Base-by-base conservation (phyloP, 2,888 invertebrate genomes). In the Subacronicta megacephala region DNA sequence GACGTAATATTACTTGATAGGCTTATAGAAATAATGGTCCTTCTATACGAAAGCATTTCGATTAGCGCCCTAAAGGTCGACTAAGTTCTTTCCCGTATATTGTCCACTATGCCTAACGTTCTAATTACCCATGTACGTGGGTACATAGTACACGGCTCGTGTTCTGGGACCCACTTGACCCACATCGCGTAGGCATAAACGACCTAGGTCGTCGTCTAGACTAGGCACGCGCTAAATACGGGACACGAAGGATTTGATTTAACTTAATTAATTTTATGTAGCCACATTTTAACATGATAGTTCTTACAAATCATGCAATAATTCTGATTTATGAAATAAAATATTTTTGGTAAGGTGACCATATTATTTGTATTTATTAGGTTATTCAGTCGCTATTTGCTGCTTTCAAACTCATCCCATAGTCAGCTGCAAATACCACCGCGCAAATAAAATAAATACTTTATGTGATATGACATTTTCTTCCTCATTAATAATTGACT, bases 161-260 rank as follows among this genome's bases (percentile, higher is more conserved):
- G 17, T 23, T 45, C 40, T 23, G 43, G 43, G 56, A 43, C 58
- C 62, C 56, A 62, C 62, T 74, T 74, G 75, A 75, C 75, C 74
- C 51, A 76, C 42, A 58, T 75, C 44, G 37, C 56, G 67, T 45
- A 62, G 68, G 59, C 40, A 54, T 37, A 31, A 55, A 59, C 43
- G 45, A 60, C 54, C 61, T 57, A 31, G 46, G 47, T 59, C 53
- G 50, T 38, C 41, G 63, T 60, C 71, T 58, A 52, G 54, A 62
- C 61, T 46, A 58, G 45, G 62, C 54, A 51, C 53, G 51, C 41
- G 3, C 44, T 47, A 36, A 59, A 49, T 54, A 38, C 46, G 29
- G 37, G 40, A 51, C 55, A 31, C 44, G 31, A 40, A 44, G 51
- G 42, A 53, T 42, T 49, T 38, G 5, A 41, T 31, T 12, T 61